Base-by-base conservation (phyloP, 2,888 invertebrate species). In the Belgica antarctica region DNA sequence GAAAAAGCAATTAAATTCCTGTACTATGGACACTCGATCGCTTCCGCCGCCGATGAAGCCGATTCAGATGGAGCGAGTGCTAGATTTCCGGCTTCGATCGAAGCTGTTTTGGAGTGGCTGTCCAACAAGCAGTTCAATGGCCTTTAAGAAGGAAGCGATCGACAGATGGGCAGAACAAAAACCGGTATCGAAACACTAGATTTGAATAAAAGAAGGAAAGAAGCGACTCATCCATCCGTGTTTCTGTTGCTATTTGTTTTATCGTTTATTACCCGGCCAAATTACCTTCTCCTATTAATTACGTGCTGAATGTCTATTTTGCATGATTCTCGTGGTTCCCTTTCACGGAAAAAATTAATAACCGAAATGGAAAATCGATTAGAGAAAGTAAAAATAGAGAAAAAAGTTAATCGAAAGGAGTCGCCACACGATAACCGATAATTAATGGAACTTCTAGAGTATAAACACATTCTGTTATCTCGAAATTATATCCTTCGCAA, bases 251-350 rank as follows among this genome's bases (percentile, higher is more conserved):
- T 46, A 46, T 46, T 12, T 15, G 46, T 15, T 46, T 46, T 46
- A 12, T 59, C 15, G 5, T 2, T 24, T 59, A 2, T 27, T 4
- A 59, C 27, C 52, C 19, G 22, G 12, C 52, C 12, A 52, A 52
- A 4, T n/a, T 17, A 17, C 52, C 46, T 24, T 47, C 15, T 47
- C 15, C 22, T 31, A 68, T 68, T 68, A 57, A 68, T 68, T 68
- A 68, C 57, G 65, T 57, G 68, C 68, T 57, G 68, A 68, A 68
- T 68, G 47, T 31, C 52, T 59, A 46, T 68, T 68, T 68, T 22
- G 68, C 68, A 68, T 68, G 68, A 68, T 68, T 31, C 5, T 22
- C 36, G 36, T 36, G 1, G 1, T 5, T 10, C 61, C 17, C 27
- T 25, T 27, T n/a, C 12, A n/a, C n/a, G n/a, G n/a, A 12, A 62